Percentiles rank a stretch among this genome's conserved stretches.
phyloP scores from a whole-genome alignment of 2,888 invertebrate species.

The Autographa pulchrina region DNA sequence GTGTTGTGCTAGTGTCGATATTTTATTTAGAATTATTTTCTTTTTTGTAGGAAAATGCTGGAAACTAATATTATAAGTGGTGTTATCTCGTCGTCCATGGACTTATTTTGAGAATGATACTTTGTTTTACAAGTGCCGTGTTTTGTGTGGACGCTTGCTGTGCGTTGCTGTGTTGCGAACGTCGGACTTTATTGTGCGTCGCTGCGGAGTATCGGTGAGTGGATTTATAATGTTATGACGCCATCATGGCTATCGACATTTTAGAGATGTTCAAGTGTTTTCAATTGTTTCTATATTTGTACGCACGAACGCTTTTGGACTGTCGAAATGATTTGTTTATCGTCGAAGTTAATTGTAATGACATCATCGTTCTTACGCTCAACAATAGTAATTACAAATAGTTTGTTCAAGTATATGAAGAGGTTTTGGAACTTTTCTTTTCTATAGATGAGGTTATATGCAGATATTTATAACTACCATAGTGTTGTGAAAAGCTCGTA shows the following conservation, averaged over 20 bases:
- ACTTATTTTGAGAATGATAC: constrained; percentile 89
- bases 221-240: constrained; percentile 25
- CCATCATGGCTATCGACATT: background rate
- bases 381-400: background rate
- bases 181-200: constrained; percentile 65
- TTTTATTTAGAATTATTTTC: constrained; percentile 81
- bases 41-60: constrained; percentile 89
- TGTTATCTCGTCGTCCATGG: constrained; percentile 87
- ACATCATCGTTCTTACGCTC: background rate
- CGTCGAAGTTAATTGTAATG: background rate
- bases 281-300: constrained; percentile 23
- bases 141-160: constrained; percentile 85
- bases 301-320: constrained; percentile 39
- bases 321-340: constrained; percentile 13
- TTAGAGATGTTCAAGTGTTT: constrained; percentile 19
- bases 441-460: background rate
- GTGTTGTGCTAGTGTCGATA: constrained; percentile 84
- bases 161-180: constrained; percentile 79
- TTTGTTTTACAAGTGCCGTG: constrained; percentile 85
- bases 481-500: background rate
- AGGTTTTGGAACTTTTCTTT: background rate
- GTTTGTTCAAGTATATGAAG: background rate
- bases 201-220: constrained; percentile 73
- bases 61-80: constrained; percentile 89
- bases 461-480: background rate